phyloP scores from a whole-genome alignment of 64 coral and sea anemone genomes.

The Pocillopora verrucosa region DNA sequence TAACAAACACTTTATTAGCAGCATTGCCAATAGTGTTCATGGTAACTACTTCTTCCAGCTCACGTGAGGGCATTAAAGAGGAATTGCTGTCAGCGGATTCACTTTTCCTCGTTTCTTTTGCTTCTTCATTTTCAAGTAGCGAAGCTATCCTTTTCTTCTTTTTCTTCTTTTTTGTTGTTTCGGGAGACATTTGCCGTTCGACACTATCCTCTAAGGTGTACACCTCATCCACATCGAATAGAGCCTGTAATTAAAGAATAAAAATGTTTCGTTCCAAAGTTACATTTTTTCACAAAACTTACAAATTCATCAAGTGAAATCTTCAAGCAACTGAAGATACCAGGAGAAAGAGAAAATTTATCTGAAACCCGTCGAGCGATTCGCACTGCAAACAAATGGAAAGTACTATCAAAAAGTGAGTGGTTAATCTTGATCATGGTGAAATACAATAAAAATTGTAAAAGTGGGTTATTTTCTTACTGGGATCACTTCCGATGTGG shows the following conservation, averaged over 20 bases:
- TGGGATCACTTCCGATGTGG: too few relatives aligned
- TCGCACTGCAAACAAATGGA: too few relatives aligned
- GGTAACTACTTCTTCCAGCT: neutral
- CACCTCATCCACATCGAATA: conserved; percentile 98
- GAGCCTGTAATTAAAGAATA: conserved; percentile 55
- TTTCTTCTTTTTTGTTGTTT: conserved; percentile 52
- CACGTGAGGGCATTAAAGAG: neutral
- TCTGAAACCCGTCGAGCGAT: too few relatives aligned
- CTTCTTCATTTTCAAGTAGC: neutral
- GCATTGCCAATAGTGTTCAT: neutral
- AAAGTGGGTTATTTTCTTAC: too few relatives aligned
- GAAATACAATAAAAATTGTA: too few relatives aligned
- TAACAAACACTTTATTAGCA: neutral
- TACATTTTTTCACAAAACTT: too few relatives aligned
- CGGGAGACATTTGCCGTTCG: neutral
- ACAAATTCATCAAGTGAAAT: too few relatives aligned
- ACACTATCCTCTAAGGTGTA: conserved; percentile 77
- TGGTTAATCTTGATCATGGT: too few relatives aligned
- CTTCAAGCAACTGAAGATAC: too few relatives aligned
- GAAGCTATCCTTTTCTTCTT: conserved; percentile 49
- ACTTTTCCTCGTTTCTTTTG: neutral
- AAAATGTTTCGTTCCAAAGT: neutral
- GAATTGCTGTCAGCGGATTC: neutral
- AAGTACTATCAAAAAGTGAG: too few relatives aligned
- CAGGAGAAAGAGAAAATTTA: too few relatives aligned